Evolutionary conservation across 1,140 invertebrate species (phyloP), one percentile per base, ranked within the genome.

Genomic region (Halictus rubicundus): DNA sequence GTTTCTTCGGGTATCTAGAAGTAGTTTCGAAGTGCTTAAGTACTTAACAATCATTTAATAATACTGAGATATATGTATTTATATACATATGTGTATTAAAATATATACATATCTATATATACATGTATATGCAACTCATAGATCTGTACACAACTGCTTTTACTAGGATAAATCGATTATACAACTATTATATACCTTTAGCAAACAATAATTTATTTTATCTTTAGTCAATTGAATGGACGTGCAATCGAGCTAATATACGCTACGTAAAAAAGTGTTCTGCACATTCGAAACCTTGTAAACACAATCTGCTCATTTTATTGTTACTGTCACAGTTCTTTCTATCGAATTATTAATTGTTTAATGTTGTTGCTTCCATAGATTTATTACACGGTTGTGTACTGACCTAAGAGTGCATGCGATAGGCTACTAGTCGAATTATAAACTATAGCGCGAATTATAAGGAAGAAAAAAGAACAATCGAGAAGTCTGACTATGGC

Each of bases 91-190:
- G 19, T 52, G 6, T 52, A 19, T 19, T 19, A 19, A 21, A 19
- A 21, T 16, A 52, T 52, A 52, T 52, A 52, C 16, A 49, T 52
- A 52, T 52, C 16, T 52, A 19, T 52, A 19, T 52, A 16, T 52
- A 16, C 19, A 16, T 52, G 19, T 52, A 52, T 25, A 49, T 57
- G 70, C 60, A 37, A 64, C 49, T 27, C 63, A 59, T 86, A 65
- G 77, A 71, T 76, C 72, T 86, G 71, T 86, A 86, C 71, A 72
- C 68, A 73, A 61, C 32, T 75, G 32, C 7, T n/a, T 25, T 4
- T 65, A n/a, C 64, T 23, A 4, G 1, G 64, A 23, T 25, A 37
- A 65, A 23, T 23, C 0, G n/a, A 49, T 49, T 10, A 12, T 27
- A 52, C 27, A 10, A 39, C 12, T 61, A 1, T 32, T 32, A n/a